Conservation (phyloP, 2,113 vertebrate genomes). For the Larimichthys polyactis region DNA sequence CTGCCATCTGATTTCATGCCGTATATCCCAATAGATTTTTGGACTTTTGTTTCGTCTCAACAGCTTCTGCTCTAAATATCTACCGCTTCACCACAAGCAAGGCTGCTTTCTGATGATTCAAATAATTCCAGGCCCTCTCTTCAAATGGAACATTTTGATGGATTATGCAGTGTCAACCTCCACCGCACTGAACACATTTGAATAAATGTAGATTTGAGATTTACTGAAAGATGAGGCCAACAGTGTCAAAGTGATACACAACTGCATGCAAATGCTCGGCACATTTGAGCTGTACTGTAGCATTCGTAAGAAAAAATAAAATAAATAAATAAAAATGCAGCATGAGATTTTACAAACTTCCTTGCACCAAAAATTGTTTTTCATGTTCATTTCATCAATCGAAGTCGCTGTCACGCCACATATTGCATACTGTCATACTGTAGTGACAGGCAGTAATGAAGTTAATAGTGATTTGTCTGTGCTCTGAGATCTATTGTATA, state of each 20-base stretch:
- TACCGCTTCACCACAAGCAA: slow-evolving; percentile 39
- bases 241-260: slow-evolving; percentile 78
- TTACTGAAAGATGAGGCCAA: slow-evolving; percentile 74
- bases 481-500: slow-evolving; percentile 31
- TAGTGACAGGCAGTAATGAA: slow-evolving; percentile 55
- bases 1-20: slow-evolving; percentile 28
- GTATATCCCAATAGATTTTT: slow-evolving; percentile 16
- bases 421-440: slow-evolving; percentile 14
- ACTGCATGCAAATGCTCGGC: slow-evolving; percentile 71
- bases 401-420: slow-evolving; percentile 30
- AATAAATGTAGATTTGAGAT: slow-evolving; percentile 81
- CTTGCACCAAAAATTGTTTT: slow-evolving; percentile 26
- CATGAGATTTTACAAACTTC: slow-evolving; percentile 47
- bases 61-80: slow-evolving; percentile 35
- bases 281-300: slow-evolving; percentile 31
- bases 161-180: slow-evolving; percentile 77
- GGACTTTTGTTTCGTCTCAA: slow-evolving; percentile 23
- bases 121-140: slow-evolving; percentile 69
- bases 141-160: slow-evolving; percentile 78
- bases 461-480: slow-evolving; percentile 44
- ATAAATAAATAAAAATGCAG: neutral
- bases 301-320: slow-evolving; percentile 11
- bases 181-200: slow-evolving; percentile 68
- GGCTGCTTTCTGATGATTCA: slow-evolving; percentile 70
- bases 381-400: slow-evolving; percentile 47